phyloP scores from a whole-genome alignment of 2,888 invertebrate species.

The Theretra japonica region DNA sequence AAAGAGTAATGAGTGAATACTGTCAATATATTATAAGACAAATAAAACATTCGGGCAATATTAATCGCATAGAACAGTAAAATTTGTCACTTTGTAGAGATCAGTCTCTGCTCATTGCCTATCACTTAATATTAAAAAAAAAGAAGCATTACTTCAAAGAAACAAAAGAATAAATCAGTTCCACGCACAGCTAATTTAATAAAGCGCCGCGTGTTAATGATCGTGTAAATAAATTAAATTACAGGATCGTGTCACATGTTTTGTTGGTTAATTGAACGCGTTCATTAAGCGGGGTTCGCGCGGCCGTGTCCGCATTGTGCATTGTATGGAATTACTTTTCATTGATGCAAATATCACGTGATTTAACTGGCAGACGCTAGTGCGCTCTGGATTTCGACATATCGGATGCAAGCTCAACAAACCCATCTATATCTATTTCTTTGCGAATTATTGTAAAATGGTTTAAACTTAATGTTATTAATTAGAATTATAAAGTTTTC shows the following conservation, averaged over 20 bases:
- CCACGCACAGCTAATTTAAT: constrained; percentile 38
- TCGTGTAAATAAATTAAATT: constrained; percentile 45
- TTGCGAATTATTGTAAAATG: not conserved
- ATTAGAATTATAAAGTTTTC: no score
- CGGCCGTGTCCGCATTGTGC: constrained; percentile 33
- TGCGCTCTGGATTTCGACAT: constrained; percentile 1
- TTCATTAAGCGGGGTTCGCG: constrained; percentile 44
- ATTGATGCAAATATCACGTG: constrained; percentile 24
- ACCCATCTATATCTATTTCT: not conserved
- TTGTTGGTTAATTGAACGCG: constrained; percentile 44
- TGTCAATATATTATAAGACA: no score
- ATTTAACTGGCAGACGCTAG: not conserved
- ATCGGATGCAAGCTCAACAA: not conserved
- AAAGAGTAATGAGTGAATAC: no score
- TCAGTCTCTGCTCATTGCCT: no score
- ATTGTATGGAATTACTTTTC: constrained; percentile 21
- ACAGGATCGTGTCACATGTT: constrained; percentile 44
- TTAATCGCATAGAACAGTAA: no score
- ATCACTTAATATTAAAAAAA: no score
- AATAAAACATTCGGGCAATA: no score
- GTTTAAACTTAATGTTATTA: no score
- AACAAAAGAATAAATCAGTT: not conserved
- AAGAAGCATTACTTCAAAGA: not conserved
- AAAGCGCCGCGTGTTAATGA: constrained; percentile 38
- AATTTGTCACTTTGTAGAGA: no score